These are phyloP conservation scores for Amphipyra berbera DNA, from an alignment of 2,888 invertebrate genomes.

Conservation along the genomic window DNA sequence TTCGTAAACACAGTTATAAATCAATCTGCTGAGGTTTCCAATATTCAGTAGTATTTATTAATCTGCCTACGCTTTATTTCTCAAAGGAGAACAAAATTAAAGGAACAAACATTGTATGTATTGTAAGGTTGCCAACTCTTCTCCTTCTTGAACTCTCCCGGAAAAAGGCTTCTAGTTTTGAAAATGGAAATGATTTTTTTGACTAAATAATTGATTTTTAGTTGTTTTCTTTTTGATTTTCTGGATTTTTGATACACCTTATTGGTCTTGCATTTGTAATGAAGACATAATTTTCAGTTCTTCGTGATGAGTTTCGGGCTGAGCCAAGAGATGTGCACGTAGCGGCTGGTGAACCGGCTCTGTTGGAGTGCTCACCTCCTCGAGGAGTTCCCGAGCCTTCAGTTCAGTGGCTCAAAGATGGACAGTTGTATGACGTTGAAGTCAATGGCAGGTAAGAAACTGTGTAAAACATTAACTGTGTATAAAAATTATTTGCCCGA, in stretches of 20 bases:
- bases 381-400: conserved; percentile 98
- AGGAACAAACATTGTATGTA: too few species aligned
- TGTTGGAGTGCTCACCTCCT: conserved; percentile 98
- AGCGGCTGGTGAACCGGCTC: conserved; percentile 97
- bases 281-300: conserved; percentile 90
- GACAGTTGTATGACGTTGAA: conserved; percentile 90
- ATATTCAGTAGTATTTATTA: conserved; percentile 23
- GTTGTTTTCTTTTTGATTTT: too few species aligned
- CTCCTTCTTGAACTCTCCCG: too few species aligned
- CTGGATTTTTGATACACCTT: too few species aligned
- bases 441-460: conserved; percentile 90
- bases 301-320: conserved; percentile 98
- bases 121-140: too few species aligned
- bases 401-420: conserved; percentile 96
- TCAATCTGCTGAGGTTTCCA: conserved; percentile 42
- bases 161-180: too few species aligned
- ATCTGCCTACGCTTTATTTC: conserved; percentile 31
- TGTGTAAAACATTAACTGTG: not conserved
- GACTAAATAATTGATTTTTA: too few species aligned
- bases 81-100: conserved; percentile 4
- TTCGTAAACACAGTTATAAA: conserved; percentile 43
- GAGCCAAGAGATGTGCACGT: conserved; percentile 97
- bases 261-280: conserved; percentile 9
- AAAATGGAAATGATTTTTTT: too few species aligned
- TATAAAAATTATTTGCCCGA: not conserved